Conservation (phyloP, 2,797 vertebrate species). For the Artibeus jamaicensis region DNA sequence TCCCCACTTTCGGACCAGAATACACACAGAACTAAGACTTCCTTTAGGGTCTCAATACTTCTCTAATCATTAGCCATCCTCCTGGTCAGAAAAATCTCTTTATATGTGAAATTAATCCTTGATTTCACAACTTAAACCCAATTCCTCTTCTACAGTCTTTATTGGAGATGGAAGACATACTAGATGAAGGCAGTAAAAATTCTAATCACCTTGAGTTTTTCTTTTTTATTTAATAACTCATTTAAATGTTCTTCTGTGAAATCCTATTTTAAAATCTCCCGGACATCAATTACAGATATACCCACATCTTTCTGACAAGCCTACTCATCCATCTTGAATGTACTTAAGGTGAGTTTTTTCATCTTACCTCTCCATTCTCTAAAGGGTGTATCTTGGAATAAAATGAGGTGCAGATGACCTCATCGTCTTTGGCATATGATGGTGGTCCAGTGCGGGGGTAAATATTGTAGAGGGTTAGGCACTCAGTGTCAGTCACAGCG, state of each 20-base stretch:
- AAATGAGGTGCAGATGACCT: constrained; percentile 97
- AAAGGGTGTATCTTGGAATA: constrained; percentile 97
- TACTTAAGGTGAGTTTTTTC: neutral
- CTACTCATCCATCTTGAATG: neutral
- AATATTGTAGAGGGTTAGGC: constrained; percentile 93
- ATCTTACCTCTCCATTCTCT: constrained; percentile 97
- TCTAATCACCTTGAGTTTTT: constrained; percentile 52
- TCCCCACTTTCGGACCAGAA: neutral
- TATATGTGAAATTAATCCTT: constrained; percentile 52
- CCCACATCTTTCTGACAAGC: constrained; percentile 19
- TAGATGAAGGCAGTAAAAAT: constrained; percentile 60
- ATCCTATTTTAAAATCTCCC: constrained; percentile 53
- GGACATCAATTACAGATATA: constrained; percentile 54
- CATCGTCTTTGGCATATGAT: constrained; percentile 92
- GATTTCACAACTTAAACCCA: constrained; percentile 27
- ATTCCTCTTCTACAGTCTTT: constrained; percentile 55
- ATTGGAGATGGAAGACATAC: neutral
- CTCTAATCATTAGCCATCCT: constrained; percentile 16
- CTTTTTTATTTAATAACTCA: constrained; percentile 64
- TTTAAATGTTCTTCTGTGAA: constrained; percentile 65
- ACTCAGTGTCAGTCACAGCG: constrained; percentile 95
- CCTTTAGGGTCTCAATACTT: neutral
- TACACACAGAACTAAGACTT: neutral
- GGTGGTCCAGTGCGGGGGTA: constrained; percentile 90
- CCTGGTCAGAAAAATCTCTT: constrained; percentile 37